A percentile compares a stretch with the other conserved stretches of the same genome.
phyloP scores from a whole-genome alignment of 2,888 invertebrate species.

The Cataglyphis albicans region DNA sequence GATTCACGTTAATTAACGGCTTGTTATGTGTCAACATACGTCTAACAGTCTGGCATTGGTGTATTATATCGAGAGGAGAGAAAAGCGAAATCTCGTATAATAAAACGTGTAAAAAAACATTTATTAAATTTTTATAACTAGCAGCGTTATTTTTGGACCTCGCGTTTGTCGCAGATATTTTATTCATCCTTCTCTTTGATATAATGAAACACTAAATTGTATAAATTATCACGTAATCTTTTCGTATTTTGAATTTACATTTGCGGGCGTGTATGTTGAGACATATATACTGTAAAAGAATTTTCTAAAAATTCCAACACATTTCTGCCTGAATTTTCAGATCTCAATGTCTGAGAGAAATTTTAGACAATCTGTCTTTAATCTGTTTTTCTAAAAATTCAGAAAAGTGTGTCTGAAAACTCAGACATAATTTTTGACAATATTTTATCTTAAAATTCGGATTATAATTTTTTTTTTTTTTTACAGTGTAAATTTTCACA shows the following conservation, averaged over 20 bases:
- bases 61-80: neutral
- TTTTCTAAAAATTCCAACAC: no score
- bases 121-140: neutral
- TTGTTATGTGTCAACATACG: slow-evolving; percentile 18
- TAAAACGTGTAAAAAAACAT: slow-evolving; percentile 10
- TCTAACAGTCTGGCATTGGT: neutral
- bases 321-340: no score
- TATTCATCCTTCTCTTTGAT: neutral
- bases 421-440: no score
- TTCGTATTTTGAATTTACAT: slow-evolving; percentile 1
- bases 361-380: no score
- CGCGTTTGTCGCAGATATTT: neutral
- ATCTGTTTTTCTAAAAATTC: no score
- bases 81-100: neutral
- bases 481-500: neutral
- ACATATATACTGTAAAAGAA: no score
- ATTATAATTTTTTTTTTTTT: no score
- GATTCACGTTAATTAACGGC: slow-evolving; percentile 43
- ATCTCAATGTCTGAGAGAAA: no score
- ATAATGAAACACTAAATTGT: neutral
- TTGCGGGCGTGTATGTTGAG: neutral
- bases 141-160: slow-evolving; percentile 11
- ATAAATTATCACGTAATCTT: neutral
- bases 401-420: no score
- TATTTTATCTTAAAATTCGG: no score